phyloP scores from a whole-genome alignment of 1,140 invertebrate genomes.

The Sweltsa coloradensis region DNA sequence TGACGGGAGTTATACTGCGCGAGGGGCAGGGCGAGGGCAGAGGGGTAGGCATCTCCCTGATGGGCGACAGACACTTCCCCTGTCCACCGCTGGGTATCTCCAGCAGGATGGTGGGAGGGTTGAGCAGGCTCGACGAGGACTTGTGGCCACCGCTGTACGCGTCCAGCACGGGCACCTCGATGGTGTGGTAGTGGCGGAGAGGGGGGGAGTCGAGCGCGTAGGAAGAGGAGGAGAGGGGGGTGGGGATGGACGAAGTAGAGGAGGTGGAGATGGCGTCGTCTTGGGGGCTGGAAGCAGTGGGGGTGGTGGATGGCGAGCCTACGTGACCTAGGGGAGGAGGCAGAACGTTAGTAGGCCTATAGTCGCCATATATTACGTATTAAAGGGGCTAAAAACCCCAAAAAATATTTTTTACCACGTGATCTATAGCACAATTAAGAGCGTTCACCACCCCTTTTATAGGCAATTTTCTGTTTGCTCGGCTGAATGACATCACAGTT shows the following conservation, averaged over 20 bases:
- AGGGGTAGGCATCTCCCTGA: conserved; percentile 49
- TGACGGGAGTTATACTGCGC: conserved; percentile 51
- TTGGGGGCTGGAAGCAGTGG: conserved; percentile 50
- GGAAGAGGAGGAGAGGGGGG: conserved; percentile 39
- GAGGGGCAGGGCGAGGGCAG: conserved; percentile 38
- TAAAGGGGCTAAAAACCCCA: no score
- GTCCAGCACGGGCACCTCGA: conserved; percentile 52
- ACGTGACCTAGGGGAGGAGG: neutral
- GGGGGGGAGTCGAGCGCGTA: conserved; percentile 40
- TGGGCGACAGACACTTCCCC: conserved; percentile 50
- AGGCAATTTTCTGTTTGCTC: no score
- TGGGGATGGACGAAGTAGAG: conserved; percentile 41
- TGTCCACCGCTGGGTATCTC: conserved; percentile 56
- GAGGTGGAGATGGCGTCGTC: conserved; percentile 47
- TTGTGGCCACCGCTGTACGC: conserved; percentile 47
- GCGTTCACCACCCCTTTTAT: no score
- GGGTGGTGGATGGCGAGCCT: conserved; percentile 38
- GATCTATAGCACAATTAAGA: no score
- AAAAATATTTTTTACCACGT: no score
- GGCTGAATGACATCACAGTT: no score
- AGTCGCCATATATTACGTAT: no score
- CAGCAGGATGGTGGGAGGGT: conserved; percentile 53
- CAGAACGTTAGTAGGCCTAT: no score
- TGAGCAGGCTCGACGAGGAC: conserved; percentile 29
- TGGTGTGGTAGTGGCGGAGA: conserved; percentile 29